Percentiles rank a stretch among this genome's conserved stretches.
Evolutionary conservation across 2,888 invertebrate genomes (phyloP).

Genomic region (Nudaria mundana): DNA sequence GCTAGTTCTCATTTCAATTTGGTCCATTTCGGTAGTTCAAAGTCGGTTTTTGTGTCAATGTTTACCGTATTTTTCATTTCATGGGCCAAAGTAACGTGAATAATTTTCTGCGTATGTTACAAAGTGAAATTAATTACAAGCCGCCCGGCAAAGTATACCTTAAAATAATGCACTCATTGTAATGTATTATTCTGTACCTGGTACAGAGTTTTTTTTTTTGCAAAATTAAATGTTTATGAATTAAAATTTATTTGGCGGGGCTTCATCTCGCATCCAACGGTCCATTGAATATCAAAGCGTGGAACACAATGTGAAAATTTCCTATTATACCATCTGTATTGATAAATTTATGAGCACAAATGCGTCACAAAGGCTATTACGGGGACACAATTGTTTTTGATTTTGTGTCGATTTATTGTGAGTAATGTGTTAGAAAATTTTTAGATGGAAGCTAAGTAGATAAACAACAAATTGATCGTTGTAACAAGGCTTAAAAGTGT

Average conservation of each 20-base stretch:
- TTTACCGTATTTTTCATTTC: too few species aligned
- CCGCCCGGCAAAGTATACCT: too few species aligned
- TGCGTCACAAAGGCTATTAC: constrained; percentile 27
- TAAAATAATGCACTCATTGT: constrained; percentile 5
- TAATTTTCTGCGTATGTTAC: too few species aligned
- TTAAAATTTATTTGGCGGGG: constrained; percentile 34
- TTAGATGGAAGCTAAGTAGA: background rate
- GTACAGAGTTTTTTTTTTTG: constrained; percentile 26
- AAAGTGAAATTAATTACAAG: too few species aligned
- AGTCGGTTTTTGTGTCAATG: too few species aligned
- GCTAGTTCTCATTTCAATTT: too few species aligned
- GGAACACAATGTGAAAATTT: constrained; percentile 43
- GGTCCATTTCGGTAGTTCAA: too few species aligned
- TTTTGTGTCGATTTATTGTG: constrained; percentile 11
- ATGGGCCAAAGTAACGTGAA: too few species aligned
- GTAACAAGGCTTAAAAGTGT: background rate
- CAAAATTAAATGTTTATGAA: constrained; percentile 41
- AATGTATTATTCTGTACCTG: constrained; percentile 14
- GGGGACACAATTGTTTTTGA: constrained; percentile 25
- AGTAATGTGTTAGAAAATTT: background rate
- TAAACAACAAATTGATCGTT: background rate
- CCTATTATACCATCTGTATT: constrained; percentile 40
- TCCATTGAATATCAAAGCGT: constrained; percentile 49
- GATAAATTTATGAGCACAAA: constrained; percentile 34
- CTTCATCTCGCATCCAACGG: constrained; percentile 32